These are phyloP conservation scores for Poecile montanus DNA, from an alignment of 2,797 vertebrate genomes.

Conservation along the genomic window DNA sequence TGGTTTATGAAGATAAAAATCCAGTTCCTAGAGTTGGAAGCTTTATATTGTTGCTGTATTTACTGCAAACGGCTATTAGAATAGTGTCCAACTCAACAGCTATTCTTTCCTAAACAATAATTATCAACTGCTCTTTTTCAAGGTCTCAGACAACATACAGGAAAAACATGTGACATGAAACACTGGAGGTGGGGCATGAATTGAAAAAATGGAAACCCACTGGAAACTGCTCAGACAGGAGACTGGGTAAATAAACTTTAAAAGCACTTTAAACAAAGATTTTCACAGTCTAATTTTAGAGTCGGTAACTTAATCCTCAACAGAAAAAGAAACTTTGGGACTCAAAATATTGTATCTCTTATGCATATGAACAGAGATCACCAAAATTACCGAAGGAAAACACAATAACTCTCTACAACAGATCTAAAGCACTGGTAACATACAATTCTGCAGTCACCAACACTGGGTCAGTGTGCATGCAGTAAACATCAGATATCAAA, in stretches of 20 bases:
- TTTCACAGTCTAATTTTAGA: background rate
- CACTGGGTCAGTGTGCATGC: background rate
- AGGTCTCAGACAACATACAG: background rate
- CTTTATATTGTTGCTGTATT: background rate
- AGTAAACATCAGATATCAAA: background rate
- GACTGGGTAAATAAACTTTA: background rate
- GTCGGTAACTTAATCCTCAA: background rate
- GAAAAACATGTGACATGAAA: background rate
- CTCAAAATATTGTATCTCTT: background rate
- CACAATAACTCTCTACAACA: background rate
- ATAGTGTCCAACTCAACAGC: background rate
- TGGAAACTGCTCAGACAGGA: background rate
- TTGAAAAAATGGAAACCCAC: background rate
- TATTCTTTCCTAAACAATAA: background rate
- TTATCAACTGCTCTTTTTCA: slow-evolving; percentile 13
- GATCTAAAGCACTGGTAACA: background rate
- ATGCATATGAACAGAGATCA: background rate
- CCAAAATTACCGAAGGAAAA: background rate
- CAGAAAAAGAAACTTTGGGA: background rate
- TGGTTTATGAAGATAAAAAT: background rate
- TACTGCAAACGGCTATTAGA: background rate
- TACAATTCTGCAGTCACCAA: background rate
- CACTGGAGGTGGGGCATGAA: background rate
- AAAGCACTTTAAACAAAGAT: background rate
- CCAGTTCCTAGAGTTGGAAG: background rate